Percentiles rank a stretch among this genome's conserved stretches.
phyloP scores from a whole-genome alignment of 2,888 invertebrate genomes.

The Morinoia aosen region DNA sequence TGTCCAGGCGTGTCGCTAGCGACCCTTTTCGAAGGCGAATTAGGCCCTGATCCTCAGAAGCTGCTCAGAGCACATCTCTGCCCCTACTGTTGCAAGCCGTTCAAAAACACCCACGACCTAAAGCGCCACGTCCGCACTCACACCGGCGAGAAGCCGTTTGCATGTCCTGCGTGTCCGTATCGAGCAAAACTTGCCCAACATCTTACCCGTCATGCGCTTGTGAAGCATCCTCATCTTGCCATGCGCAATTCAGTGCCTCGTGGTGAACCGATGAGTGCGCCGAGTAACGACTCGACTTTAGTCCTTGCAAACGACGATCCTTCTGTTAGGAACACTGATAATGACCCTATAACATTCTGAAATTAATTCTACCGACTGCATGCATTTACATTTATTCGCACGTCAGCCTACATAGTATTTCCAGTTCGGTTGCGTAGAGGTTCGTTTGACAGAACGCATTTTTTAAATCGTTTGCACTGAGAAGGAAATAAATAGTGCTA shows the following conservation, averaged over 20 bases:
- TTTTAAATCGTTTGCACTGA: not conserved
- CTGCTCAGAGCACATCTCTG: slow-evolving; percentile 41
- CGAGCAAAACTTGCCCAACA: slow-evolving; percentile 57
- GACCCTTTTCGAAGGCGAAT: not conserved
- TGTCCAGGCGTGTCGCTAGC: not conserved
- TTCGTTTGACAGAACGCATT: not conserved
- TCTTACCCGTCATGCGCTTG: slow-evolving; percentile 9
- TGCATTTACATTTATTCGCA: not conserved
- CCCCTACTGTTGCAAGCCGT: slow-evolving; percentile 52
- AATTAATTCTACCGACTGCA: not conserved
- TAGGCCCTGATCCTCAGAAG: not conserved
- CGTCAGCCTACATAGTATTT: not conserved
- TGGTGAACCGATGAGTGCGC: not conserved
- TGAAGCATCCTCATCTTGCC: slow-evolving; percentile 22
- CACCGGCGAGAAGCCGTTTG: slow-evolving; percentile 64
- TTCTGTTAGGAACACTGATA: not conserved
- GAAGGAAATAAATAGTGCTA: not conserved
- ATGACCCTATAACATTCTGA: not conserved
- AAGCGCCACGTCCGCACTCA: slow-evolving; percentile 66
- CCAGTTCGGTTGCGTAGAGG: slow-evolving; percentile 1
- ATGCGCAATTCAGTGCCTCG: not conserved
- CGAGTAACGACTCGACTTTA: not conserved
- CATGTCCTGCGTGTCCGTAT: slow-evolving; percentile 66
- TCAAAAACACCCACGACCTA: slow-evolving; percentile 53
- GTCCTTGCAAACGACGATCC: not conserved